These are phyloP conservation scores for Parotia lawesii DNA, from an alignment of 2,113 vertebrate genomes.

Conservation along the genomic window DNA sequence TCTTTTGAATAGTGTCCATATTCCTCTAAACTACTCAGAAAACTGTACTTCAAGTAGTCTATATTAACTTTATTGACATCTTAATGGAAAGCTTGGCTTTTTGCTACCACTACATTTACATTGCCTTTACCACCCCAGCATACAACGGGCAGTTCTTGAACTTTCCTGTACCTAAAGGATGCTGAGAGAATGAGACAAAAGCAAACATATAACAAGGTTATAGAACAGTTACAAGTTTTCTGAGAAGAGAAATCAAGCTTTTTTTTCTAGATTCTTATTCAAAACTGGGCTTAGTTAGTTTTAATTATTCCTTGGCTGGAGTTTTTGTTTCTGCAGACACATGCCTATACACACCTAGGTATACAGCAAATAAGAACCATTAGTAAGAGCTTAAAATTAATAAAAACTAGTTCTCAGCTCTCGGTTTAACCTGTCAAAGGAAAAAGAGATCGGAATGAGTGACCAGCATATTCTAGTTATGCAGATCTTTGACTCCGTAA, in stretches of 20 bases:
- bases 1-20: background rate
- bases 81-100: background rate
- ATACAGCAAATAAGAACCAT: background rate
- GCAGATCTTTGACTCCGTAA: background rate
- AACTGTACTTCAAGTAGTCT: background rate
- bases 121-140: background rate
- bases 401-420: background rate
- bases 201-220: background rate
- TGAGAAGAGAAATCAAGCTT: background rate
- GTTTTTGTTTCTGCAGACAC: background rate
- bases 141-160: background rate
- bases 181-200: background rate
- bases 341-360: background rate
- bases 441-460: background rate
- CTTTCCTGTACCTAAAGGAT: background rate
- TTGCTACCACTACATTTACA: background rate
- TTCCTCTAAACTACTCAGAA: background rate
- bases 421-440: background rate
- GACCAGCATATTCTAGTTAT: background rate
- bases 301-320: background rate
- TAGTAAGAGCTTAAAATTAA: background rate
- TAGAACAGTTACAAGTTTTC: background rate
- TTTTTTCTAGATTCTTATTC: background rate
- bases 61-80: background rate
- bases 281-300: background rate